Base-by-base conservation (phyloP, 1,140 invertebrate species). In the Oreohelix idahoensis region DNA sequence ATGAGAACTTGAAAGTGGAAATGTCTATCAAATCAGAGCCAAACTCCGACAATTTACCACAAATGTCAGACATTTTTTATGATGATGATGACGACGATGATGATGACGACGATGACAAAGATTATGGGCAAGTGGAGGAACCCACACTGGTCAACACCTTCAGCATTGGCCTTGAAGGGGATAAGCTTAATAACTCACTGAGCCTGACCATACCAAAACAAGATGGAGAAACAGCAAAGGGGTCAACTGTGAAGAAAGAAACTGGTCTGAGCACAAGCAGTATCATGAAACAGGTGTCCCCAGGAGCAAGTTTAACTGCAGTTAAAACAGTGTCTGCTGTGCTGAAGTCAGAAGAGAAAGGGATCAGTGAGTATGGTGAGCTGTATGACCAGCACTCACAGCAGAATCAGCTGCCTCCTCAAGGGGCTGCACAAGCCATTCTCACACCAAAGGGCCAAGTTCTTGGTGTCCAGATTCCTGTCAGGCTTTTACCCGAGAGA, bases 111-210 rank as follows among this genome's bases (percentile, higher is more conserved):
- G 86, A 86, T 51, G 81, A 86, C 29, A 86, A 84, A 51, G 81
- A 79, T 51, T 85, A 84, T 78, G 84, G 79, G n/a, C 82, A 74
- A 39, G 45, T 53, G 42, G 80, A 82, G 58, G 80, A 82, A 63
- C 80, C 80, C 29, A 82, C 71, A 20, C 36, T 82, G 38, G 80
- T 82, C 1, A 82, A 82, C 36, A n/a, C 63, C 36, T 42, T 71
- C 51, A 23, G 75, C 29, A 53, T 2, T 32, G 23, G 15, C 8
- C 49, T 75, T 39, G 81, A 58, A 39, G 85, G 83, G 15, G 85
- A 88, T 15, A 86, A 87, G 23, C 81, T 89, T 23, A 88, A 88
- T 69, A 85, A 87, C 71, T 90, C 89, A 8, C 79, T 90, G 26
- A 91, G 81, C 45, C 58, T 91, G 39, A 86, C 89, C 8, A 88